Conservation (phyloP, 2,888 invertebrate genomes). For the Andricus curvator region DNA sequence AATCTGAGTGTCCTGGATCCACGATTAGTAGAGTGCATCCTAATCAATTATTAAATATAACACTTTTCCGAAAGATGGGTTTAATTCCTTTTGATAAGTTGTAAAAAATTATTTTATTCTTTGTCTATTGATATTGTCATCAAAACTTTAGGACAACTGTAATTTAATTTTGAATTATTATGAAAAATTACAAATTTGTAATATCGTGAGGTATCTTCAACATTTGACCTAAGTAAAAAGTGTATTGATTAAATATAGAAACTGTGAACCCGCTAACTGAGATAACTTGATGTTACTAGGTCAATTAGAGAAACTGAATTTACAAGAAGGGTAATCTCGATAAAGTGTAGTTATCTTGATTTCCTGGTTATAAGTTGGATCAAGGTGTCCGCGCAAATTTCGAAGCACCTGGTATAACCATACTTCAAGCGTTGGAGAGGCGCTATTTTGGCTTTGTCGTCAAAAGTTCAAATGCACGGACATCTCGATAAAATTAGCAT, state of each 20-base stretch:
- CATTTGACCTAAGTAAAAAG: neutral
- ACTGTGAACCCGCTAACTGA: neutral
- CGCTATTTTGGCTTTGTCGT: conserved; percentile 50
- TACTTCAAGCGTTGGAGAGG: neutral
- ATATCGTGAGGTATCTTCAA: neutral
- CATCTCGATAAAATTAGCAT: conserved; percentile 50
- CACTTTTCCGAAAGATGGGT: neutral
- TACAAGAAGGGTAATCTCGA: neutral
- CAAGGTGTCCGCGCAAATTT: neutral
- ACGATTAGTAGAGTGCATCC: conserved; percentile 13
- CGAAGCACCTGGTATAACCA: conserved; percentile 2
- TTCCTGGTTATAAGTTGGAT: neutral
- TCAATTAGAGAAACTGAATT: neutral
- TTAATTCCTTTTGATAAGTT: neutral
- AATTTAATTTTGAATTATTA: neutral
- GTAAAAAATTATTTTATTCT: neutral
- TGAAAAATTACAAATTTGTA: too few relatives aligned
- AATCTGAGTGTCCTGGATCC: conserved; percentile 61
- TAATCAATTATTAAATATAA: conserved; percentile 40
- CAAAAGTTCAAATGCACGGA: conserved; percentile 58
- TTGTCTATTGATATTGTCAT: neutral
- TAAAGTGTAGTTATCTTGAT: neutral
- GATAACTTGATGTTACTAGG: neutral
- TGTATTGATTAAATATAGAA: neutral
- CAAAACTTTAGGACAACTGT: neutral